phyloP scores from a whole-genome alignment of 2,113 vertebrate genomes.

The Ranitomeya variabilis region DNA sequence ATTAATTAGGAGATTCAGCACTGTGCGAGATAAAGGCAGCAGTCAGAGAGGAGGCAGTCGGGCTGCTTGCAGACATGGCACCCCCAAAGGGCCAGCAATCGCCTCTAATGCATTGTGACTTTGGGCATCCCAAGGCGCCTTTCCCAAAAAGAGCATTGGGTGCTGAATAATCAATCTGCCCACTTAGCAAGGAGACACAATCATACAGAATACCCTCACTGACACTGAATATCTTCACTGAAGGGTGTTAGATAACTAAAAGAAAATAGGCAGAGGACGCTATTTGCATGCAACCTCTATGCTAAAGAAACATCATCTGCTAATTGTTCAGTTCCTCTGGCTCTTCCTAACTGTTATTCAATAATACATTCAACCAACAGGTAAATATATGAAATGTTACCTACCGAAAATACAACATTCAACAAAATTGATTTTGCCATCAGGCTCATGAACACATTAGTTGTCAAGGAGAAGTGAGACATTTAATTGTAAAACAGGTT shows the following conservation, averaged over 20 bases:
- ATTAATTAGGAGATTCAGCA: slow-evolving; percentile 81
- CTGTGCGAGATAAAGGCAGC: slow-evolving; percentile 74
- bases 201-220: slow-evolving; percentile 41
- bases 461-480: too few relatives aligned
- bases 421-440: not conserved
- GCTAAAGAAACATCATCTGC: not conserved
- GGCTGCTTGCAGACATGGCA: slow-evolving; percentile 72
- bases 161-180: slow-evolving; percentile 62
- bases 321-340: not conserved
- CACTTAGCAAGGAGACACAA: slow-evolving; percentile 55
- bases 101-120: slow-evolving; percentile 71
- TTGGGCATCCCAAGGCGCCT: slow-evolving; percentile 66
- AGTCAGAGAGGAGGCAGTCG: slow-evolving; percentile 76
- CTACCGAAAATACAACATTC: not conserved
- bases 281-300: not conserved
- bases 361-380: not conserved
- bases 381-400: not conserved
- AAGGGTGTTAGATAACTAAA: slow-evolving; percentile 52
- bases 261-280: not conserved
- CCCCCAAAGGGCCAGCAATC: slow-evolving; percentile 71
- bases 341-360: slow-evolving; percentile 6
- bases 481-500: not conserved
- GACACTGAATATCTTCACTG: slow-evolving; percentile 40
- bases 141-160: slow-evolving; percentile 68
- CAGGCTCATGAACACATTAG: not conserved